Conservation (phyloP, 2,888 invertebrate genomes). For the Ornithoptera alexandrae region DNA sequence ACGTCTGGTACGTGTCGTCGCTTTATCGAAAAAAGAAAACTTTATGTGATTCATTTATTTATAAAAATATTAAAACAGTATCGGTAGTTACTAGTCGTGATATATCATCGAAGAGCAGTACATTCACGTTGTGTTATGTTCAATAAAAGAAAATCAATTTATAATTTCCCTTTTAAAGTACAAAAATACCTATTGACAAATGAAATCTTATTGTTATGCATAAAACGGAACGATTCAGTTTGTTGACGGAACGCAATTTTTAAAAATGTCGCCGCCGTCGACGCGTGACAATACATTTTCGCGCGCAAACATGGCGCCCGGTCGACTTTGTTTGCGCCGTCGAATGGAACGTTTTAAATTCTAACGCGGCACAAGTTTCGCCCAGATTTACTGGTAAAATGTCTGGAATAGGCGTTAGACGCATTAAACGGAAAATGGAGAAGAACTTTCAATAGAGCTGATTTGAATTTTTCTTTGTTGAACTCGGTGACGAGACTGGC, state of each 20-base stretch:
- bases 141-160: no score
- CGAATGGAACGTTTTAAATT: slow-evolving; percentile 20
- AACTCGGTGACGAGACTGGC: no score
- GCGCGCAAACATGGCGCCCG: slow-evolving; percentile 24
- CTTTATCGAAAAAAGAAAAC: no score
- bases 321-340: slow-evolving; percentile 13
- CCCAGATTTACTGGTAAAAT: slow-evolving; percentile 12
- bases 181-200: no score
- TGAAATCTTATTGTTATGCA: slow-evolving; percentile 6
- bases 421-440: not conserved
- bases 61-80: no score
- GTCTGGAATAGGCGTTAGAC: slow-evolving; percentile 6
- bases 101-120: no score
- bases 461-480: not conserved
- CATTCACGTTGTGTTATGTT: no score
- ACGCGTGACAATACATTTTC: slow-evolving; percentile 22
- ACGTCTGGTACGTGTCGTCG: no score
- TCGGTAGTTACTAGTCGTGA: no score
- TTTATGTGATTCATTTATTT: no score
- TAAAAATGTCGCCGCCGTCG: slow-evolving; percentile 20
- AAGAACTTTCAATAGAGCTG: not conserved
- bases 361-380: slow-evolving; percentile 13
- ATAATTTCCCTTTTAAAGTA: no score
- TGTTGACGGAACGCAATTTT: slow-evolving; percentile 17
- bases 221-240: slow-evolving; percentile 13